Percentiles rank a stretch among this genome's conserved stretches.
Conservation (phyloP, 2,888 invertebrate species). For the Mongoloraphidia duomilia region DNA sequence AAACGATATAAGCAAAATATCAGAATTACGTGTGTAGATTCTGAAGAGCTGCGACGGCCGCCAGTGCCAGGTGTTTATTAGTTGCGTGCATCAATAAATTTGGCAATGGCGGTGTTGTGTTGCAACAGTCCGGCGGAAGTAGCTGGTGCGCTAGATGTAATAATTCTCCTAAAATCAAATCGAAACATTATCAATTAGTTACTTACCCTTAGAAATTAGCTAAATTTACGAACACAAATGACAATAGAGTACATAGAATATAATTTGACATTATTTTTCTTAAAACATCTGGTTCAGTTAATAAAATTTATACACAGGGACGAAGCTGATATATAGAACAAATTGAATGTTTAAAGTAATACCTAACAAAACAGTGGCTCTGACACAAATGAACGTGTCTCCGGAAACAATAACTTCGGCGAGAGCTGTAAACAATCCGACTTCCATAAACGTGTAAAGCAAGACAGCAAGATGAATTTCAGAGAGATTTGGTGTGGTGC, state of each 20-base stretch:
- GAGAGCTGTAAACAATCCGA: conserved; percentile 73
- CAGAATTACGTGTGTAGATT: conserved; percentile 46
- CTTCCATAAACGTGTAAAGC: conserved; percentile 76
- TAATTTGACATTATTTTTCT: too few relatives aligned
- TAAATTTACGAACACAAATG: conserved; percentile 1
- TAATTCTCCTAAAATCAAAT: conserved; percentile 49
- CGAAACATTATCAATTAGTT: background rate
- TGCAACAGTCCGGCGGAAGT: conserved; percentile 75
- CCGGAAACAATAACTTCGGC: conserved; percentile 84
- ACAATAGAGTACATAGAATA: too few relatives aligned
- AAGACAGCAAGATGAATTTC: conserved; percentile 83
- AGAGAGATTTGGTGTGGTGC: conserved; percentile 74
- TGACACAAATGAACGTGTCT: conserved; percentile 79
- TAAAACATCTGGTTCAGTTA: background rate
- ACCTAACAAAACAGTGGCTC: conserved; percentile 80
- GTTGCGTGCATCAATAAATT: conserved; percentile 64
- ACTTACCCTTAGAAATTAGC: background rate
- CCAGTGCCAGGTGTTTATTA: conserved; percentile 66
- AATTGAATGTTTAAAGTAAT: conserved; percentile 9
- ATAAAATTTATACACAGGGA: conserved; percentile 1
- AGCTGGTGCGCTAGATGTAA: conserved; percentile 74
- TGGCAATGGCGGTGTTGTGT: conserved; percentile 71
- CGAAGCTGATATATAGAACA: background rate
- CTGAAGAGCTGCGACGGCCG: conserved; percentile 67
- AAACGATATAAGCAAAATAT: too few relatives aligned